Percentiles rank a stretch among this genome's conserved stretches.
Conservation (phyloP, 2,113 vertebrate species). For the Cyprinus carpio region DNA sequence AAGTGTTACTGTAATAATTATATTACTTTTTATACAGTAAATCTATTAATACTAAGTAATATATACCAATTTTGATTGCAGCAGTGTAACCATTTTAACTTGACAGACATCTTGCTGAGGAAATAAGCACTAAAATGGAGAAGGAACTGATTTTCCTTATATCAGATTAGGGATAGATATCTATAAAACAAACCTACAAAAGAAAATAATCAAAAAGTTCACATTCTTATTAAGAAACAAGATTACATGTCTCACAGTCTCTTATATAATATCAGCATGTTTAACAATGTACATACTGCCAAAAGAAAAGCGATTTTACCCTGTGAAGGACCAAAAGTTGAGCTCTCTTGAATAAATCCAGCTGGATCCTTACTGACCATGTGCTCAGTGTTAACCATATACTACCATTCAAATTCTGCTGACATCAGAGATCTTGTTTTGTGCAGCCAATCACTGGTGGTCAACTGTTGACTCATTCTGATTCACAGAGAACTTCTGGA, state of each 20-base stretch:
- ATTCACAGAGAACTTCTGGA: neutral
- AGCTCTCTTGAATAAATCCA: constrained; percentile 3
- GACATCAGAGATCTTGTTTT: neutral
- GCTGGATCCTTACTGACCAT: neutral
- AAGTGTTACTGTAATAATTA: no score
- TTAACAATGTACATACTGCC: neutral
- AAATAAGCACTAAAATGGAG: neutral
- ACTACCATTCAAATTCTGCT: constrained; percentile 6
- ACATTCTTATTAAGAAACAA: neutral
- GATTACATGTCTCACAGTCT: neutral
- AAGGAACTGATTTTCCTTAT: neutral
- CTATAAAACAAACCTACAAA: neutral
- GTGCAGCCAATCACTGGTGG: neutral
- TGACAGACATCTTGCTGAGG: neutral
- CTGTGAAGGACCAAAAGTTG: neutral
- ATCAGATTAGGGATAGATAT: neutral
- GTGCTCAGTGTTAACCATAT: neutral
- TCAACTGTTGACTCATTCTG: neutral
- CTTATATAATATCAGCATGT: neutral
- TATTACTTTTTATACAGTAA: no score
- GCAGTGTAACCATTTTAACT: neutral
- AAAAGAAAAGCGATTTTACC: neutral
- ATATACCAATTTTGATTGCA: no score
- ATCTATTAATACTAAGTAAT: no score
- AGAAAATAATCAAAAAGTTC: neutral